A percentile compares a stretch with the other conserved stretches of the same genome.
phyloP scores from a whole-genome alignment of 2,888 invertebrate species.

The Cephus nigrinus region DNA sequence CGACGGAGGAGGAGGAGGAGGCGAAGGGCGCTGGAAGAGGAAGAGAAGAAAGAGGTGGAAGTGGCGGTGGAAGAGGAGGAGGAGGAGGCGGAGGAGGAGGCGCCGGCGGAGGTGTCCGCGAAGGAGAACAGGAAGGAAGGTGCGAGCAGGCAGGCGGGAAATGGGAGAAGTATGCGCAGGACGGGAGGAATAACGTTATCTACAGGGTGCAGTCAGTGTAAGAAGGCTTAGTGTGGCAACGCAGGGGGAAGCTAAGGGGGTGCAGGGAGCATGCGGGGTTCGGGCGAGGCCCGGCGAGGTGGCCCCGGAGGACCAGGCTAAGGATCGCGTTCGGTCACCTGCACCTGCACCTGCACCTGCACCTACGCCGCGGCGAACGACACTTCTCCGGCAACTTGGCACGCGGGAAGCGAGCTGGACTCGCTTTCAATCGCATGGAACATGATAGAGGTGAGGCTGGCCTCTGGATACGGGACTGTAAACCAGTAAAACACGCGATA shows the following conservation, averaged over 20 bases:
- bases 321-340: slow-evolving; percentile 38
- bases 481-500: too few relatives aligned
- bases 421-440: slow-evolving; percentile 64
- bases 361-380: slow-evolving; percentile 22
- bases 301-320: slow-evolving; percentile 57
- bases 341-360: slow-evolving; percentile 41
- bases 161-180: slow-evolving; percentile 29
- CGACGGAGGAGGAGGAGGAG: slow-evolving; percentile 30
- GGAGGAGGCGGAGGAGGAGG: slow-evolving; percentile 7
- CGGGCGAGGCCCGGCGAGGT: slow-evolving; percentile 57
- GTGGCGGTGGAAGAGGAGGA: background rate
- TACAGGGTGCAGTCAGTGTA: slow-evolving; percentile 22
- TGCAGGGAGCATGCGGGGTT: slow-evolving; percentile 55
- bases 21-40: slow-evolving; percentile 18
- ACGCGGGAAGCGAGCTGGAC: slow-evolving; percentile 60
- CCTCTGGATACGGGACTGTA: too few relatives aligned
- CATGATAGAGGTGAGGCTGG: slow-evolving; percentile 63
- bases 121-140: slow-evolving; percentile 26
- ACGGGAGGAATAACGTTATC: slow-evolving; percentile 19
- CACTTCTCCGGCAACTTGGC: slow-evolving; percentile 25
- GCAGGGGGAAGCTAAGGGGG: slow-evolving; percentile 34
- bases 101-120: slow-evolving; percentile 37
- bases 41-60: too few relatives aligned
- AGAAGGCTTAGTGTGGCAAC: slow-evolving; percentile 30
- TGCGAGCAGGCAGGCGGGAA: slow-evolving; percentile 18